Evolutionary conservation across 2,113 vertebrate genomes (phyloP), one percentile per base, ranked within the genome.

Genomic region (Sminthopsis crassicaudata): DNA sequence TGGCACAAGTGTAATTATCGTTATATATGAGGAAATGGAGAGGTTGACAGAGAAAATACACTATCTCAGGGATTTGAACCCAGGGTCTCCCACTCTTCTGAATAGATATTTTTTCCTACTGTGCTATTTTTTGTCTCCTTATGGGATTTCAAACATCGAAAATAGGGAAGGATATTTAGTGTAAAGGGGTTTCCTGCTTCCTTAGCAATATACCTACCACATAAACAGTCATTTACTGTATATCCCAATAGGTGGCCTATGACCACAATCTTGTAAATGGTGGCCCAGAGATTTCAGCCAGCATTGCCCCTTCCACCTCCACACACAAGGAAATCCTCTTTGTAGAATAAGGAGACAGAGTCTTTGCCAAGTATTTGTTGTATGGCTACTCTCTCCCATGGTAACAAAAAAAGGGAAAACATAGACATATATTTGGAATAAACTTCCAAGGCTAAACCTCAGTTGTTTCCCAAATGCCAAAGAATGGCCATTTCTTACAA

Each of bases 261-360:
- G 60, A 67, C 0, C 1, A 10, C 26, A 27, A 57, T 25, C 26
- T 57, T 57, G 1, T 10, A 57, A 57, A 57, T 30, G 55, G 30
- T 16, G 36, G 30, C 30, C 60, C 60, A 36, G 60, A n/a, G 60
- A 67, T 8, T 67, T 36, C 5, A 67, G 12, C 60, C 14, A n/a
- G 30, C 60, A 16, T 36, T 67, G 60, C 60, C 12, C 30, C 36
- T 67, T n/a, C 60, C 60, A 67, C 36, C 36, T 67, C 14, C 60
- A 67, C 30, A n/a, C 16, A 19, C 30, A 67, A n/a, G 60, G 30
- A 67, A 67, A 67, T 67, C 60, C 60, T 19, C 51, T 11, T 89
- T 30, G 42, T 11, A 22, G 52, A 14, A 12, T 0, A 22, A n/a
- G 88, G 88, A 91, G 92, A 96, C 60, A 96, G 95, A 94, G 96